A percentile compares a stretch with the other conserved stretches of the same genome.
Conservation (phyloP, 2,797 vertebrate species). For the Emydoidea blandingii region DNA sequence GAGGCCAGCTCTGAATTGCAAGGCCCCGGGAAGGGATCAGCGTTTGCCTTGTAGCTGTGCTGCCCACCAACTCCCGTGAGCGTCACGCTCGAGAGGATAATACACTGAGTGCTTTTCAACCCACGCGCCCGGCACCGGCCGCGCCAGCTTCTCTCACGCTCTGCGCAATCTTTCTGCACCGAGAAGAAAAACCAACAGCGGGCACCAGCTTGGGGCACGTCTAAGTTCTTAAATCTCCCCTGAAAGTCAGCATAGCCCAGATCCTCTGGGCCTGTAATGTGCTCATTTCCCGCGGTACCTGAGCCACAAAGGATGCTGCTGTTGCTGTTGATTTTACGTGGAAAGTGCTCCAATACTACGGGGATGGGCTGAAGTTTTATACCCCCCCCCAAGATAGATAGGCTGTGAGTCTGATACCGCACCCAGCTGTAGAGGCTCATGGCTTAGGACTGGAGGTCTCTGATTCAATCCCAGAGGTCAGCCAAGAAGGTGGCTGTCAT, state of each 20-base stretch:
- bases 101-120: neutral
- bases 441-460: neutral
- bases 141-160: neutral
- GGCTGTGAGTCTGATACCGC: neutral
- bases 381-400: too few species aligned
- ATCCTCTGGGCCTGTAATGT: neutral
- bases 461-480: accelerated
- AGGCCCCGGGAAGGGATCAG: neutral
- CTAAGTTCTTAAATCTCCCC: neutral
- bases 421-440: accelerated
- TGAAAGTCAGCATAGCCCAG: neutral
- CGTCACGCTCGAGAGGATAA: neutral
- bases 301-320: neutral
- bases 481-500: neutral
- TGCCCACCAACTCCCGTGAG: neutral
- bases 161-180: neutral
- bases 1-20: neutral
- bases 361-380: neutral
- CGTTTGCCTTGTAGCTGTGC: neutral
- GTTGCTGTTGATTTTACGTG: neutral
- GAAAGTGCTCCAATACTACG: neutral
- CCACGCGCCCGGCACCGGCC: too few species aligned
- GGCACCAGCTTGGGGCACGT: neutral
- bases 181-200: neutral
- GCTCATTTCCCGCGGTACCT: neutral